Percentiles rank a stretch among this genome's conserved stretches.
phyloP scores from a whole-genome alignment of 2,113 vertebrate genomes.

The Hiodon tergisus region DNA sequence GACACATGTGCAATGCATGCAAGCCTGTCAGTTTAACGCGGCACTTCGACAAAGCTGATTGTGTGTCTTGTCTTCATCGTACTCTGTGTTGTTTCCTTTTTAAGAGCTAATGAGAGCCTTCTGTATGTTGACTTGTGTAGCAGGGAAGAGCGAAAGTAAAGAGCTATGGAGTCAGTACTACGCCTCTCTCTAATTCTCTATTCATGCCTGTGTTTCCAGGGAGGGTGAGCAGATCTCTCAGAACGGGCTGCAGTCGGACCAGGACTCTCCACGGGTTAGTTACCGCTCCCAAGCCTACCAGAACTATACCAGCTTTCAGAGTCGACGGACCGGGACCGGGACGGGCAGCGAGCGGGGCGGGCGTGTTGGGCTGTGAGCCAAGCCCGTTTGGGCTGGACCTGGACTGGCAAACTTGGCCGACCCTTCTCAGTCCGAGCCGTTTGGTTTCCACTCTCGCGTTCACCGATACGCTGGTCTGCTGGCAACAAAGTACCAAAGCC shows the following conservation, averaged over 20 bases:
- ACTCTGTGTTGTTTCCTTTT: no score
- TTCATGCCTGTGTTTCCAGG: constrained; percentile 37
- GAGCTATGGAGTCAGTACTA: not conserved
- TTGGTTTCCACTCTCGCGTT: no score
- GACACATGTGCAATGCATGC: no score
- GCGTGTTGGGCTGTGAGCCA: constrained; percentile 67
- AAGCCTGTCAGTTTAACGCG: no score
- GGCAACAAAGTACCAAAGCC: no score
- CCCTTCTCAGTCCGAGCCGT: no score
- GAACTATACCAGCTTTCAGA: constrained; percentile 91
- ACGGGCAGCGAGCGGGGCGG: constrained; percentile 54
- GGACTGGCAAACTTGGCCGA: not conserved
- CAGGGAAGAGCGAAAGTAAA: no score
- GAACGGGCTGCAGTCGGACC: constrained; percentile 85
- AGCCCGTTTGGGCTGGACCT: not conserved
- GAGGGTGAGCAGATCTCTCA: constrained; percentile 78
- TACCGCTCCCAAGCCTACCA: constrained; percentile 96
- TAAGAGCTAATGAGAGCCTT: no score
- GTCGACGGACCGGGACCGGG: constrained; percentile 67
- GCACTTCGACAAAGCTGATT: no score
- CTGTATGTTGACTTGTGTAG: no score
- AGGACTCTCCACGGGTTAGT: constrained; percentile 98
- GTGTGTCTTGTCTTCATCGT: no score
- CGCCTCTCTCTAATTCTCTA: not conserved
- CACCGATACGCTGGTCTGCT: no score